Percentiles rank a stretch among this genome's conserved stretches.
Evolutionary conservation across 2,113 vertebrate species (phyloP).

Genomic region (Pipra filicauda): DNA sequence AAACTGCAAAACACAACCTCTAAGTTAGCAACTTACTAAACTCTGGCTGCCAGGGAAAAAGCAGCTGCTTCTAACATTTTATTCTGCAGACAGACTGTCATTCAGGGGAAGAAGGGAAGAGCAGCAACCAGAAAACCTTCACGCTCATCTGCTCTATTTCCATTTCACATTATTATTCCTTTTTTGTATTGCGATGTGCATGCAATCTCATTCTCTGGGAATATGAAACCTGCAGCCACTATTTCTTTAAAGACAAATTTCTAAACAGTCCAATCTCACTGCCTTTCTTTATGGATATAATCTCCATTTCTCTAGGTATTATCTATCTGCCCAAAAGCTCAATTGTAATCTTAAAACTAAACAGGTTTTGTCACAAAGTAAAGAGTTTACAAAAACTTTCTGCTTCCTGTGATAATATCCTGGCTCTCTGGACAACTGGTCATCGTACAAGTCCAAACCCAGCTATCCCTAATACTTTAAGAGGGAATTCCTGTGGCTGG

Average conservation of each 20-base stretch:
- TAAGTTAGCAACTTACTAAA: not conserved
- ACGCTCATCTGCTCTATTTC: not conserved
- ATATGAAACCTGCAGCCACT: not conserved
- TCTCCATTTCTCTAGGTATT: not conserved
- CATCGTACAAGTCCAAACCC: not conserved
- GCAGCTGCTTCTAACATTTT: not conserved
- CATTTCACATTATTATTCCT: constrained; percentile 28
- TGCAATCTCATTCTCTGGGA: not conserved
- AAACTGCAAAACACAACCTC: not conserved
- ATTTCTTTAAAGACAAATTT: constrained; percentile 1
- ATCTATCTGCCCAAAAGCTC: not conserved
- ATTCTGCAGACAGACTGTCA: not conserved
- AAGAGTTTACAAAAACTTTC: not conserved
- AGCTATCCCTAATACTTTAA: fast-evolving
- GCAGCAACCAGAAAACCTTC: not conserved
- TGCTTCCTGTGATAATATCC: not conserved
- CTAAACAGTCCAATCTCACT: not conserved
- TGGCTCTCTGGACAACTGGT: not conserved
- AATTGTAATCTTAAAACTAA: not conserved
- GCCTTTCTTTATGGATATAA: not conserved
- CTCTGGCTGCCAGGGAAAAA: not conserved
- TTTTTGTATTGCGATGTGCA: not conserved
- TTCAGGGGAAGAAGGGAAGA: not conserved
- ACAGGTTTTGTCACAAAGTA: not conserved
- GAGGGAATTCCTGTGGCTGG: not conserved